Conservation (phyloP, 2,113 vertebrate genomes). For the Semnornis frantzii region DNA sequence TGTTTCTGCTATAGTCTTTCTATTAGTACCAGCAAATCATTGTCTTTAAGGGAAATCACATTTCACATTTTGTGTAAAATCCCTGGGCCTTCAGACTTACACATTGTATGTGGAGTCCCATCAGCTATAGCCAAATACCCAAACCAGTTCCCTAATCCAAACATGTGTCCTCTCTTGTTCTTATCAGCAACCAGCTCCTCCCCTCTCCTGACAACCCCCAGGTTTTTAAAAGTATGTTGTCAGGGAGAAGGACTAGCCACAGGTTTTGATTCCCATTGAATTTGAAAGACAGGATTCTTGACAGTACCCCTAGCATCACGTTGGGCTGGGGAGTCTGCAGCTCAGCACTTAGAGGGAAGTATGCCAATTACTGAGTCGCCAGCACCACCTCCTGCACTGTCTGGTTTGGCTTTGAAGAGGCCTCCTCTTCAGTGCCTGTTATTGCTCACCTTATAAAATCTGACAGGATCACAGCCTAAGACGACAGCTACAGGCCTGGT, state of each 20-base stretch:
- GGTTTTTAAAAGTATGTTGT: not conserved
- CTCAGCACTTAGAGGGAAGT: not conserved
- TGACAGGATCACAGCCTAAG: constrained; percentile 20
- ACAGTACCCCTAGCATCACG: not conserved
- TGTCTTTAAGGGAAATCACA: not conserved
- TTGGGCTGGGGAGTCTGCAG: not conserved
- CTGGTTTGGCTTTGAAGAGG: not conserved
- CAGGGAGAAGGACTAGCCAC: not conserved
- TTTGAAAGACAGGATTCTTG: not conserved
- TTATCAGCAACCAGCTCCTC: not conserved
- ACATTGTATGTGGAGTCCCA: not conserved
- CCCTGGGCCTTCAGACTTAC: not conserved
- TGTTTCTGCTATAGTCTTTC: not conserved
- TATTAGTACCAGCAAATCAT: not conserved
- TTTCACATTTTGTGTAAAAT: not conserved
- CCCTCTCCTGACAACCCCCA: not conserved
- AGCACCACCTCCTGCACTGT: not conserved
- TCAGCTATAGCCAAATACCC: not conserved
- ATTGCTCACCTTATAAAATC: constrained; percentile 15
- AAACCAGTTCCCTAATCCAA: not conserved
- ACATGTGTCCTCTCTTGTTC: not conserved
- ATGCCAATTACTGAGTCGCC: not conserved
- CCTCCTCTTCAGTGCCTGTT: not conserved
- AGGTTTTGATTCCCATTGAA: not conserved
- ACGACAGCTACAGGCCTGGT: not conserved